Conservation (phyloP, 2,888 invertebrate species). For the Cosmia pyralina region DNA sequence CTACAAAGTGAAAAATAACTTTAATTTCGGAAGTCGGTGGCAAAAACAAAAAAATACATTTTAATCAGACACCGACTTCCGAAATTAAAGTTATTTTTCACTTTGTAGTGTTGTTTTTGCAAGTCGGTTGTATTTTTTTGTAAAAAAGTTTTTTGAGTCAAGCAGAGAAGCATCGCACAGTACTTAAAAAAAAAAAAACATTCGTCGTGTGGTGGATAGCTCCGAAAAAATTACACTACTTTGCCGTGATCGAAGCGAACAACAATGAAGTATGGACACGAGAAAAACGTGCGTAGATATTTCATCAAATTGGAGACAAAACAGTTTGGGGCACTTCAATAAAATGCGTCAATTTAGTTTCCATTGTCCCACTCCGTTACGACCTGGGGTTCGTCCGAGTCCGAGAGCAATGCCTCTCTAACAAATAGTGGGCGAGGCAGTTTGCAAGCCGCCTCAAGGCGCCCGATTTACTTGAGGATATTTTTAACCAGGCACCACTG, state of each 20-base stretch:
- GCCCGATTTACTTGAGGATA: constrained; percentile 16
- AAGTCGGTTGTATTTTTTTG: too few species aligned
- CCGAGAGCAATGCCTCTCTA: constrained; percentile 24
- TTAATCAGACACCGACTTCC: too few species aligned
- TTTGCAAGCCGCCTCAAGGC: constrained; percentile 9
- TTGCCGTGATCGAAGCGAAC: neutral
- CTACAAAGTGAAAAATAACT: too few species aligned
- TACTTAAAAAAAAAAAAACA: neutral
- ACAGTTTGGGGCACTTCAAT: constrained; percentile 43
- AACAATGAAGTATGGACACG: constrained; percentile 1
- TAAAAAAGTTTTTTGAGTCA: neutral
- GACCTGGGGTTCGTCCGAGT: constrained; percentile 10
- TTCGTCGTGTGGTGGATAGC: neutral
- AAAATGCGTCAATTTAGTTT: constrained; percentile 47
- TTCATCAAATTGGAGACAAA: constrained; percentile 43
- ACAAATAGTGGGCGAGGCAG: constrained; percentile 35
- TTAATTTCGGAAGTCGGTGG: too few species aligned
- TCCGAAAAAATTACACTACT: neutral
- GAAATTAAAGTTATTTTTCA: too few species aligned
- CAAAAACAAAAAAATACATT: too few species aligned
- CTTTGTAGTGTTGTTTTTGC: too few species aligned
- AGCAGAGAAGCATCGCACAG: neutral
- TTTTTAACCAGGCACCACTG: constrained; percentile 17
- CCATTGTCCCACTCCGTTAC: constrained; percentile 32
- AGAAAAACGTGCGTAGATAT: constrained; percentile 23